Percentiles rank a stretch among this genome's conserved stretches.
These are phyloP conservation scores for Capitulum mitella DNA, from an alignment of 2,888 invertebrate genomes.

Conservation along the genomic window DNA sequence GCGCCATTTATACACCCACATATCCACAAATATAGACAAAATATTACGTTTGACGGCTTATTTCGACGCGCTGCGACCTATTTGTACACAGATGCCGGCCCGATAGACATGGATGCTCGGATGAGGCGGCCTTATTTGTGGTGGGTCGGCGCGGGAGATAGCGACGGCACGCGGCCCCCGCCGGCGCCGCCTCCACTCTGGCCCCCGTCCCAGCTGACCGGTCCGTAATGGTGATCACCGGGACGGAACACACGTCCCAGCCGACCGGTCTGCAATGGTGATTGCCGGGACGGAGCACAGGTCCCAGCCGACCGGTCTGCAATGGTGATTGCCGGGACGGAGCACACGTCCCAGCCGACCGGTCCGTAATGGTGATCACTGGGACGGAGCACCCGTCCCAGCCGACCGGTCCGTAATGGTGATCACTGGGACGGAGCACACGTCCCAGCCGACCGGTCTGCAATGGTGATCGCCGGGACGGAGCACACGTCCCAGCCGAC, in stretches of 20 bases:
- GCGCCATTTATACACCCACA: neutral
- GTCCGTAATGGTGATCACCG: too few relatives aligned
- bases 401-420: neutral
- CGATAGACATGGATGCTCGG: neutral
- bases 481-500: too few relatives aligned
- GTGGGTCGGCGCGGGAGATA: neutral
- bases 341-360: neutral
- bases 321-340: too few relatives aligned
- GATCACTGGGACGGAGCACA: too few relatives aligned
- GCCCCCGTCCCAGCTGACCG: neutral
- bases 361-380: too few relatives aligned
- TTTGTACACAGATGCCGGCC: neutral
- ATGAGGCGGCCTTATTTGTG: neutral
- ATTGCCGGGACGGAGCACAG: too few relatives aligned
- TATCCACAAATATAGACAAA: conserved; percentile 1
- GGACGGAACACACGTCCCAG: too few relatives aligned
- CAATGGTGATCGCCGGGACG: too few relatives aligned
- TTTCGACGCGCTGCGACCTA: neutral
- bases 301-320: too few relatives aligned
- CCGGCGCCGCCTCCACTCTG: neutral
- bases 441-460: too few relatives aligned
- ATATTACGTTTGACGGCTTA: neutral
- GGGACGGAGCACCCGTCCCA: neutral
- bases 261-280: too few relatives aligned
- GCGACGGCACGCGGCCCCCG: neutral